Evolutionary conservation across 2,797 vertebrate genomes (phyloP).

Genomic region (Semaprochilodus insignis): DNA sequence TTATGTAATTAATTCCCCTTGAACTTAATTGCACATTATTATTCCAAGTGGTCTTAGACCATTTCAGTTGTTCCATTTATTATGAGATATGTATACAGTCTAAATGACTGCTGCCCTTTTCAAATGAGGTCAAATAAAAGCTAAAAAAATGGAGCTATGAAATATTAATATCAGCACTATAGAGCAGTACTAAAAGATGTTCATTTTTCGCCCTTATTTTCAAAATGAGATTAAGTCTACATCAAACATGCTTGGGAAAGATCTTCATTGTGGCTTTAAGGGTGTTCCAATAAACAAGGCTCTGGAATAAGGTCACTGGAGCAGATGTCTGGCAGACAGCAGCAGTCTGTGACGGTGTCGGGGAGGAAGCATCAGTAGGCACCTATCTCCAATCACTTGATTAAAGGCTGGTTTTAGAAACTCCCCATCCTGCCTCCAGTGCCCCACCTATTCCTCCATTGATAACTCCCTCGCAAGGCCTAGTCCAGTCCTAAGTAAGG

Average conservation of each 20-base stretch:
- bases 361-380: conserved; percentile 47
- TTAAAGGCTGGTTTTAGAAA: conserved; percentile 60
- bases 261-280: not conserved
- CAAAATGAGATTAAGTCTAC: not conserved
- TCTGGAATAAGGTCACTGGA: not conserved
- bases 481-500: conserved; percentile 10
- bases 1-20: too few relatives aligned
- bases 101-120: not conserved
- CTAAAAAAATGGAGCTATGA: not conserved
- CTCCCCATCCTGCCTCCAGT: conserved; percentile 41
- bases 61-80: too few relatives aligned
- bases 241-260: not conserved
- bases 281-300: conserved; percentile 25
- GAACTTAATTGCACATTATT: too few relatives aligned
- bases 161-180: not conserved
- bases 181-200: not conserved
- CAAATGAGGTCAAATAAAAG: not conserved
- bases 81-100: too few relatives aligned
- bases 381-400: conserved; percentile 57
- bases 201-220: not conserved
- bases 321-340: conserved; percentile 50
- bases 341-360: conserved; percentile 40
- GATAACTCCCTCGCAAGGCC: conserved; percentile 55
- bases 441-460: conserved; percentile 53
- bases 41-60: too few relatives aligned